Percentiles rank a stretch among this genome's conserved stretches.
phyloP scores from a whole-genome alignment of 2,888 invertebrate species.

The Cheilosia grossa region DNA sequence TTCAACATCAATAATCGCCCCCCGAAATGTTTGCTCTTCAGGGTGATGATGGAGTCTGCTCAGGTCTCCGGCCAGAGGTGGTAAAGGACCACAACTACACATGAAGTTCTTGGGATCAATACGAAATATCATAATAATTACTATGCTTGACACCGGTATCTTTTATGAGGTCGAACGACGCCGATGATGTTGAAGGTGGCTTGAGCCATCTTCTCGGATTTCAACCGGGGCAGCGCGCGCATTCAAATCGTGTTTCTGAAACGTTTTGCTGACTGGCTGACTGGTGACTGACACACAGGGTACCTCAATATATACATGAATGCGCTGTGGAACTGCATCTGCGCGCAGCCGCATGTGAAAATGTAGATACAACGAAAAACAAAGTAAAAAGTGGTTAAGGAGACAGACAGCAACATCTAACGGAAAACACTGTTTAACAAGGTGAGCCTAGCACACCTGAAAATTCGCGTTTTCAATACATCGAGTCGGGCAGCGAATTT shows the following conservation, averaged over 20 bases:
- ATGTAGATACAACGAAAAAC: constrained; percentile 63
- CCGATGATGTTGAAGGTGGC: constrained; percentile 61
- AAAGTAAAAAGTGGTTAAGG: constrained; percentile 65
- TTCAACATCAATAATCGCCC: constrained; percentile 71
- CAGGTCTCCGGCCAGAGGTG: constrained; percentile 6
- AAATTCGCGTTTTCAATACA: constrained; percentile 69
- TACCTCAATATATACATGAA: not conserved
- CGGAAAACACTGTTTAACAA: constrained; percentile 75
- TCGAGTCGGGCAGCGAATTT: not conserved
- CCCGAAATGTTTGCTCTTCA: constrained; percentile 14
- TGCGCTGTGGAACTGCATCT: constrained; percentile 38
- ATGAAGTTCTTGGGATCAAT: constrained; percentile 55
- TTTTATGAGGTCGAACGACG: constrained; percentile 71
- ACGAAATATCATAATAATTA: constrained; percentile 75
- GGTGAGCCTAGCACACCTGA: constrained; percentile 75
- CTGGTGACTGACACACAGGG: constrained; percentile 35
- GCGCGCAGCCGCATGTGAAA: constrained; percentile 64
- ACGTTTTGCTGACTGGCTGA: constrained; percentile 59
- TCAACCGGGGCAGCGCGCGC: constrained; percentile 64
- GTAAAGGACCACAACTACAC: constrained; percentile 20
- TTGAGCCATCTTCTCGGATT: constrained; percentile 60
- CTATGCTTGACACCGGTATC: constrained; percentile 75
- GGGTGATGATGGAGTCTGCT: constrained; percentile 53
- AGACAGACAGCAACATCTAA: constrained; percentile 72
- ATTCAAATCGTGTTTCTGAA: constrained; percentile 70